phyloP scores from a whole-genome alignment of 2,797 vertebrate genomes.

The Menidia menidia region DNA sequence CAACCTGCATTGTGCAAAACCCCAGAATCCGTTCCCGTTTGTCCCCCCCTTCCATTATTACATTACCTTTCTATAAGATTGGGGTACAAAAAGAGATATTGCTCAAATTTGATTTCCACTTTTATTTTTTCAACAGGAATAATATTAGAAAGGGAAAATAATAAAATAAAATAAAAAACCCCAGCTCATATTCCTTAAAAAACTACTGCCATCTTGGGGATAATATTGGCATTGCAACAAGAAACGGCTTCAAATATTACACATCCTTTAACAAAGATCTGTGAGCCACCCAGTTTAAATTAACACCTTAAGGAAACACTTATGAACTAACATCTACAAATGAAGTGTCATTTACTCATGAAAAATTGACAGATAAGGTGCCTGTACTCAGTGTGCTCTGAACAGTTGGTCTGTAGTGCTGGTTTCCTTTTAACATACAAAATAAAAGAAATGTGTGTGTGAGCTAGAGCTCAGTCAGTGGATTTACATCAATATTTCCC shows the following conservation, averaged over 20 bases:
- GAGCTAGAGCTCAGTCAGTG: background rate
- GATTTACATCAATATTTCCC: background rate
- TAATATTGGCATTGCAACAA: conserved; percentile 41
- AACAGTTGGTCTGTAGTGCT: background rate
- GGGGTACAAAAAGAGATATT: background rate
- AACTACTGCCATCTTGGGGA: conserved; percentile 75
- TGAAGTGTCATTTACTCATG: background rate
- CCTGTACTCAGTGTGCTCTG: background rate
- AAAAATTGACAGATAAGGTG: background rate
- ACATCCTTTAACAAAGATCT: background rate
- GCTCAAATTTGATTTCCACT: background rate
- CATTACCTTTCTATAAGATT: background rate
- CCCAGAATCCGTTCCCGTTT: background rate
- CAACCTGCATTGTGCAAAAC: conserved; percentile 12
- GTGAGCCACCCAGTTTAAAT: background rate
- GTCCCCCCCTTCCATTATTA: background rate
- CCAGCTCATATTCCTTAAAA: background rate
- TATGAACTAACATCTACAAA: background rate
- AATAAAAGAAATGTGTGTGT: background rate
- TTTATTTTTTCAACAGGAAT: background rate
- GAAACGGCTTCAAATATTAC: background rate
- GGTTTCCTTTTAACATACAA: background rate
- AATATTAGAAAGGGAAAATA: conserved; percentile 22
- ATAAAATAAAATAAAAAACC: conserved; percentile 1
- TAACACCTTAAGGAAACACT: background rate